These are phyloP conservation scores for Sphenodon punctatus DNA, from an alignment of 2,797 vertebrate genomes.

Conservation along the genomic window DNA sequence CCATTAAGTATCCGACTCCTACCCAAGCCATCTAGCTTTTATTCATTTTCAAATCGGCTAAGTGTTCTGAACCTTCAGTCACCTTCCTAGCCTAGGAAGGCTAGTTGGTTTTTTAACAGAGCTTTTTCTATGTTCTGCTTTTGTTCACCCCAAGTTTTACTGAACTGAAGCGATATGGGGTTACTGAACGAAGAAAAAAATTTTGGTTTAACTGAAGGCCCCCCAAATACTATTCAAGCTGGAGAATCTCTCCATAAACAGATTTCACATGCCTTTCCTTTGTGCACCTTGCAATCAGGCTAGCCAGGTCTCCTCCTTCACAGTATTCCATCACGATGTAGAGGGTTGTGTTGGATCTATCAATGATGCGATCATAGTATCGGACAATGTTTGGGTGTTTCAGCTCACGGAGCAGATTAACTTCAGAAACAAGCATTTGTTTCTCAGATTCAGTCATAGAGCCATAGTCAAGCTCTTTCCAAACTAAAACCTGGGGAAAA, in stretches of 20 bases:
- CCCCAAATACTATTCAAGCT: too few relatives aligned
- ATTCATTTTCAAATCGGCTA: too few relatives aligned
- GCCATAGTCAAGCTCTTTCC: constrained; percentile 97
- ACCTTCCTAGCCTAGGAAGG: too few relatives aligned
- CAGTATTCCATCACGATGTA: constrained; percentile 99
- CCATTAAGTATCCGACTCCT: too few relatives aligned
- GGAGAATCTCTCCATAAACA: too few relatives aligned
- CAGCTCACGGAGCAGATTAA: constrained; percentile 93
- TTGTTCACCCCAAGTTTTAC: background rate
- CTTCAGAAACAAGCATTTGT: constrained; percentile 97
- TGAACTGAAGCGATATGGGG: too few relatives aligned
- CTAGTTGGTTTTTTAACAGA: too few relatives aligned
- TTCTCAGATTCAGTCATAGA: constrained; percentile 93
- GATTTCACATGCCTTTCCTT: constrained; percentile 82
- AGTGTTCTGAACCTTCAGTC: too few relatives aligned
- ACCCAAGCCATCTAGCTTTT: too few relatives aligned
- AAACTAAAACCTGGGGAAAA: constrained; percentile 85
- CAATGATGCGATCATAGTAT: constrained; percentile 95
- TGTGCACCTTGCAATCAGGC: constrained; percentile 84
- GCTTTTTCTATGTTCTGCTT: too few relatives aligned
- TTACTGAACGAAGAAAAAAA: rapidly evolving
- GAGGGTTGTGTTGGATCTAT: constrained; percentile 87
- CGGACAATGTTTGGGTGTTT: constrained; percentile 94
- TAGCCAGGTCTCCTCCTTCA: constrained; percentile 92
- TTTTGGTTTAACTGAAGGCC: background rate